phyloP scores from a whole-genome alignment of 2,797 vertebrate genomes.

The Rhinogobio ventralis region DNA sequence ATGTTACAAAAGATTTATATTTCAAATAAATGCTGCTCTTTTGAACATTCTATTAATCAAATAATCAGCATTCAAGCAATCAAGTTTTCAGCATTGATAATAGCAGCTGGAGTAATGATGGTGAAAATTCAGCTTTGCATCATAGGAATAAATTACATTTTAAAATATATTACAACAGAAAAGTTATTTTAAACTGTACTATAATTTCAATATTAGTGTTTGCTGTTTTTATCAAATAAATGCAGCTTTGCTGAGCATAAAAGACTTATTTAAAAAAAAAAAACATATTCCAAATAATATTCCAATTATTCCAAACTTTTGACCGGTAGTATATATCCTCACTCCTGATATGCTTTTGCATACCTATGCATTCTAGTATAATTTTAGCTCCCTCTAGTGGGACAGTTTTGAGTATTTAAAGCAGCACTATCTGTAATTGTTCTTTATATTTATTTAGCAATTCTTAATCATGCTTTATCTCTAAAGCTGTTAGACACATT shows the following conservation, averaged over 20 bases:
- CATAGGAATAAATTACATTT: no score
- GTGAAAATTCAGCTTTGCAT: not conserved
- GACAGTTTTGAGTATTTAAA: not conserved
- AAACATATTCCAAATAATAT: no score
- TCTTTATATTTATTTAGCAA: not conserved
- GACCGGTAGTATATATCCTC: not conserved
- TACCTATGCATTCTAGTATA: not conserved
- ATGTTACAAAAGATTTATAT: not conserved
- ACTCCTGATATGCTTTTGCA: not conserved
- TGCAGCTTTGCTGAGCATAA: not conserved
- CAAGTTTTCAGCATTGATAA: not conserved
- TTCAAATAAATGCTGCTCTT: not conserved
- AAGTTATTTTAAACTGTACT: not conserved
- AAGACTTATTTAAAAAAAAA: not conserved
- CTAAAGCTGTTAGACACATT: not conserved
- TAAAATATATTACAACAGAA: no score
- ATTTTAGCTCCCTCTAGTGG: conserved; percentile 3
- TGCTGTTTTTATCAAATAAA: not conserved
- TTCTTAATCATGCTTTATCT: not conserved
- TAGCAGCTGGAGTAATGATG: not conserved
- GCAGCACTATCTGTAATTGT: not conserved
- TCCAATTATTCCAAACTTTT: not conserved
- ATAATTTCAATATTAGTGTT: not conserved
- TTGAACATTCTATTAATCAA: not conserved
- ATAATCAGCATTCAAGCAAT: no score